phyloP scores from a whole-genome alignment of 2,888 invertebrate species.

The Laspeyria flexula region DNA sequence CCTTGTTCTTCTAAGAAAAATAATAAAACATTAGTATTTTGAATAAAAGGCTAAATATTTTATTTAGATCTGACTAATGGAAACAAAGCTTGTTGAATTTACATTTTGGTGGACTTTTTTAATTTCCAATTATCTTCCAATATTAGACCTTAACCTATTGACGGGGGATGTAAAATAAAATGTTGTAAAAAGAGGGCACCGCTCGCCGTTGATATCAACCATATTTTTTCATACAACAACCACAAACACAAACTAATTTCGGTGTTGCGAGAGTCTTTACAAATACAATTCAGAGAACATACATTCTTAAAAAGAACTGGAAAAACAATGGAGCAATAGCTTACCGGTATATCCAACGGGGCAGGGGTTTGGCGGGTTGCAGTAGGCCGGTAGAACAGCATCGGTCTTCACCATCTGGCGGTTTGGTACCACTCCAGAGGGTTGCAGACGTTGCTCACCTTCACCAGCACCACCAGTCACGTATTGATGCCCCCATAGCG shows the following conservation, averaged over 20 bases:
- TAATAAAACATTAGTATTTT: neutral
- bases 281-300: neutral
- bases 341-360: slow-evolving; percentile 96
- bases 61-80: no score
- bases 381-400: slow-evolving; percentile 97
- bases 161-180: no score
- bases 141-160: no score
- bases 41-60: neutral
- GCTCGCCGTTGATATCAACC: no score
- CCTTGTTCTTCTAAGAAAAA: slow-evolving; percentile 90
- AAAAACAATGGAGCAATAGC: slow-evolving; percentile 31
- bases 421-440: slow-evolving; percentile 85
- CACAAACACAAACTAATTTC: no score
- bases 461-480: slow-evolving; percentile 92
- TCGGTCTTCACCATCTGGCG: slow-evolving; percentile 94
- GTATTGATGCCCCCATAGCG: slow-evolving; percentile 91
- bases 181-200: no score
- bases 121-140: no score
- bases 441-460: slow-evolving; percentile 88
- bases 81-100: no score
- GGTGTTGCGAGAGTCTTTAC: no score
- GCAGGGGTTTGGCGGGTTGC: slow-evolving; percentile 99
- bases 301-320: no score
- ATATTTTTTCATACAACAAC: no score
- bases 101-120: no score